These are phyloP conservation scores for Mus caroli DNA, from an alignment of 2,797 vertebrate genomes.

Conservation along the genomic window DNA sequence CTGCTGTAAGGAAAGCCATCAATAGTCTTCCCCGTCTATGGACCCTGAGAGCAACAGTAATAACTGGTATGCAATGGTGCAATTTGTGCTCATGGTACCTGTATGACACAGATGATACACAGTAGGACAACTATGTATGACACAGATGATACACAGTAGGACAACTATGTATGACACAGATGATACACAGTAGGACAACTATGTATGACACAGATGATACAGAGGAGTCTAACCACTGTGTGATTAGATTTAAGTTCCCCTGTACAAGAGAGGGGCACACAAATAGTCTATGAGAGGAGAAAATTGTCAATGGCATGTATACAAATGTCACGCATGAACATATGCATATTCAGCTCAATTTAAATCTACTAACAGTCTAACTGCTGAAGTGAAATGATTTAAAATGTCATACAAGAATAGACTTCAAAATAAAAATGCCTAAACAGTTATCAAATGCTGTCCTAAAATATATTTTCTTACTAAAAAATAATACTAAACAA, in stretches of 20 bases:
- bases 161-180: too few species aligned
- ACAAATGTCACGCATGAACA: neutral
- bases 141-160: too few species aligned
- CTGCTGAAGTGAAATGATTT: neutral
- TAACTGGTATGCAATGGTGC: neutral
- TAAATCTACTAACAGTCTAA: neutral
- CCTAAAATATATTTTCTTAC: neutral
- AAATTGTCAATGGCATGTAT: neutral
- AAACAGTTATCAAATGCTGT: slow-evolving; percentile 1
- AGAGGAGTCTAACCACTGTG: neutral
- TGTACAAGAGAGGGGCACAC: neutral
- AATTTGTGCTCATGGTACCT: neutral
- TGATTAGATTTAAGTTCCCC: neutral
- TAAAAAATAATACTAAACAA: neutral
- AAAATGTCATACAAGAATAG: neutral
- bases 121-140: too few species aligned
- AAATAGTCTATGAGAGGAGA: neutral
- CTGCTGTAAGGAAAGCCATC: neutral
- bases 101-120: too few species aligned
- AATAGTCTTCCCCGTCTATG: too few species aligned
- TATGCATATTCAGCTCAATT: neutral
- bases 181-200: too few species aligned
- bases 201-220: too few species aligned
- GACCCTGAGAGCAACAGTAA: neutral
- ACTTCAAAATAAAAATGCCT: slow-evolving; percentile 15